Evolutionary conservation across 2,797 vertebrate genomes (phyloP).

Genomic region (Pelodytes ibericus): DNA sequence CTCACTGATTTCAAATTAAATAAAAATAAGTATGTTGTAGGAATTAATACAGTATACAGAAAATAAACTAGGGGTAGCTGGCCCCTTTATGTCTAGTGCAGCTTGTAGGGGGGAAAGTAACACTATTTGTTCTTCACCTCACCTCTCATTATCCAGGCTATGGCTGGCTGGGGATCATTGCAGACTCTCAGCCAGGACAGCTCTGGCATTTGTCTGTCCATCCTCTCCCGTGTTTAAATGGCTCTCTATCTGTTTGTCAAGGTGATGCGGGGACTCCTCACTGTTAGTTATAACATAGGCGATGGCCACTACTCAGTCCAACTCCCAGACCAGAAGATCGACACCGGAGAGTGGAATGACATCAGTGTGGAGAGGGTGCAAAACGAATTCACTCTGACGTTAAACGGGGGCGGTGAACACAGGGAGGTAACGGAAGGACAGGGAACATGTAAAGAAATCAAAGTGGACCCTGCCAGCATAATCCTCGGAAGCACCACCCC

Average conservation of each 20-base stretch:
- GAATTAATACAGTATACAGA: too few species aligned
- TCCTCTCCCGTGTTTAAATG: too few species aligned
- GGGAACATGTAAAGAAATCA: slow-evolving; percentile 81
- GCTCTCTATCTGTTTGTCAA: slow-evolving; percentile 50
- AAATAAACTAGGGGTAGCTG: too few species aligned
- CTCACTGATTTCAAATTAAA: too few species aligned
- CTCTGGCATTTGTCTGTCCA: too few species aligned
- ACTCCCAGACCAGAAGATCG: slow-evolving; percentile 79
- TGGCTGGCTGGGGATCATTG: too few species aligned
- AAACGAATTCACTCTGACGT: slow-evolving; percentile 82
- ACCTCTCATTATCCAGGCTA: too few species aligned
- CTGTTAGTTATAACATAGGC: slow-evolving; percentile 83
- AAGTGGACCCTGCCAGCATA: slow-evolving; percentile 78
- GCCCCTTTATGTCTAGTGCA: too few species aligned
- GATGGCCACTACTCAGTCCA: slow-evolving; percentile 83
- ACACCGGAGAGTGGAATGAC: slow-evolving; percentile 88
- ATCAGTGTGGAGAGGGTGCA: slow-evolving; percentile 82
- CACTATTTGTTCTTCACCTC: too few species aligned
- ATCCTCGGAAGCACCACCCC: slow-evolving; percentile 81
- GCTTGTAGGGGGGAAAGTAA: too few species aligned
- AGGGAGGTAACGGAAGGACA: slow-evolving; percentile 75
- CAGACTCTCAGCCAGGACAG: too few species aligned
- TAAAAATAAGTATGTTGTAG: too few species aligned
- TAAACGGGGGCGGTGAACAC: slow-evolving; percentile 82
- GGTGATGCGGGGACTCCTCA: slow-evolving; percentile 80